Evolutionary conservation across 2,888 invertebrate genomes (phyloP), one percentile per base, ranked within the genome.

Genomic region (Dioctria linearis): DNA sequence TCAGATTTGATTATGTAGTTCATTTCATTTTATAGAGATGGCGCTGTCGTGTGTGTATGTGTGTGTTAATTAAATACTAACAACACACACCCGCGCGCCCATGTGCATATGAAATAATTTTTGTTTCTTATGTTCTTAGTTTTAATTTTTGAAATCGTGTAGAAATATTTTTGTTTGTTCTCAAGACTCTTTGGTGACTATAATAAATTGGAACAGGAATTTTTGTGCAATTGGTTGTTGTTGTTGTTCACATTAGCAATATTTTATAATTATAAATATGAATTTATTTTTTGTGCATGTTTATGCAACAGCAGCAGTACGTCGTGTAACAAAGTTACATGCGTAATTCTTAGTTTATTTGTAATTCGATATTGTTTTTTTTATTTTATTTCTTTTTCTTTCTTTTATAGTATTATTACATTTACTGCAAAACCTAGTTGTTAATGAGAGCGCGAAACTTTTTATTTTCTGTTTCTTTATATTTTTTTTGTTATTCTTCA

Each of bases 361-460:
- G n/a, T 73, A 73, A 42, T 40, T 54, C 73, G 39, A 57, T 73
- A 11, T 73, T 54, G 59, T 46, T 54, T 54, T 25, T 54, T 1
- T 54, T 54, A 54, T 54, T 54, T n/a, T n/a, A n/a, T n/a, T n/a
- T n/a, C n/a, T n/a, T n/a, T 25, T 25, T 25, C 25, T 25, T 25
- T 25, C 25, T 25, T 25, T 25, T 25, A 25, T 67, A 67, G 67
- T 67, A 67, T 67, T 67, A 67, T 67, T 67, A 67, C 42, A 43
- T 25, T 67, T 67, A 67, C 67, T 42, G 49, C 51, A 51, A 67
- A 25, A 49, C 37, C 46, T 67, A 67, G 67, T 42, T 67, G 67
- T 67, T 51, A 67, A 67, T 25, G 46, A 37, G 67, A 46, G 43
- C 49, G 67, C 49, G 46, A 67, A 43, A 67, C 67, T 46, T 67